Evolutionary conservation across 2,797 vertebrate genomes (phyloP).

Genomic region (Semotilus atromaculatus): DNA sequence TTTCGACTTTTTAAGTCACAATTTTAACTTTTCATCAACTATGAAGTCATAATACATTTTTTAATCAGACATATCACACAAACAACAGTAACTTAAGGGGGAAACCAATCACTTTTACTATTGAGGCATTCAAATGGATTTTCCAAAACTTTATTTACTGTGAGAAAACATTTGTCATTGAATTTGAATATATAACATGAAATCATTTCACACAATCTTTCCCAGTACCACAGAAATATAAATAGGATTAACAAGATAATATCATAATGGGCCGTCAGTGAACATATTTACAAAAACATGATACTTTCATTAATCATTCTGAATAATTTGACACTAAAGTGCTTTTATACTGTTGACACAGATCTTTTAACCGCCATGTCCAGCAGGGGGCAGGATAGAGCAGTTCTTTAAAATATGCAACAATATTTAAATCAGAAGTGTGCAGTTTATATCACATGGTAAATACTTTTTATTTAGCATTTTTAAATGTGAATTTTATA

Average conservation of each 20-base stretch:
- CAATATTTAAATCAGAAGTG: background rate
- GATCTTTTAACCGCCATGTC: background rate
- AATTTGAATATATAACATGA: background rate
- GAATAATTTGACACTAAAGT: slow-evolving; percentile 13
- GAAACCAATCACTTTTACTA: background rate
- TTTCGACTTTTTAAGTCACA: background rate
- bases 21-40: background rate
- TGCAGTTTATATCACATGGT: background rate
- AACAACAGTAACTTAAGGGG: background rate
- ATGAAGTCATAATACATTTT: background rate
- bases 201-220: background rate
- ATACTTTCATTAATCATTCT: background rate
- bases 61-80: background rate
- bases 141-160: background rate
- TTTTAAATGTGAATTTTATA: background rate
- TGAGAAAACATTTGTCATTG: background rate
- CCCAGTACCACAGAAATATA: slow-evolving; percentile 7
- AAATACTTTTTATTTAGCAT: background rate
- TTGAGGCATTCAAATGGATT: background rate
- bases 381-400: background rate
- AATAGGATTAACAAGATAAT: background rate
- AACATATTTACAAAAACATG: slow-evolving; percentile 26
- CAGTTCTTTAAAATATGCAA: background rate
- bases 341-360: background rate
- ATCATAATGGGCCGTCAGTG: background rate